These are phyloP conservation scores for Probosciger aterrimus DNA, from an alignment of 2,113 vertebrate genomes.

Conservation along the genomic window DNA sequence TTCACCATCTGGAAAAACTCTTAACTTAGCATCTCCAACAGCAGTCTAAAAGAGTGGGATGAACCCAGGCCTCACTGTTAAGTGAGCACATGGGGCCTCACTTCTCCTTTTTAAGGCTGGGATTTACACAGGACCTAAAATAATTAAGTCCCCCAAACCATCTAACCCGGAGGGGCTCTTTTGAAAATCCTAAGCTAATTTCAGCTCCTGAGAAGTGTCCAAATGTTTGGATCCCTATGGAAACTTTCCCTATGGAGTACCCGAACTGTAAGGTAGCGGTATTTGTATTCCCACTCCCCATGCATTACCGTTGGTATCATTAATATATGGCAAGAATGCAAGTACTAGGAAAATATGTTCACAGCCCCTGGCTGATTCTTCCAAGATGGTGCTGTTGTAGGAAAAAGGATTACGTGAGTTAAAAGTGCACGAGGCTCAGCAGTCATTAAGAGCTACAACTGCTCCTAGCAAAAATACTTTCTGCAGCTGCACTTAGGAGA, in stretches of 20 bases:
- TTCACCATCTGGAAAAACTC: background rate
- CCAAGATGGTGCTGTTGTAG: slow-evolving; percentile 70
- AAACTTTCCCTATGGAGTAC: slow-evolving; percentile 10
- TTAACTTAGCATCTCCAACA: background rate
- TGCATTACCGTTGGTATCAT: slow-evolving; percentile 27
- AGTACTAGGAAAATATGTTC: slow-evolving; percentile 70
- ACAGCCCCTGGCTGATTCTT: slow-evolving; percentile 39
- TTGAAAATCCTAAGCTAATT: slow-evolving; percentile 40
- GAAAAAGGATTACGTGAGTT: slow-evolving; percentile 74
- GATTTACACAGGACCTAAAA: background rate
- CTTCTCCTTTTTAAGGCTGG: slow-evolving; percentile 7
- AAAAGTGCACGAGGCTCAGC: slow-evolving; percentile 58
- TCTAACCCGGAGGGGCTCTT: background rate
- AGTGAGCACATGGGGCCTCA: background rate
- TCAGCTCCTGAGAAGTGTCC: slow-evolving; percentile 1
- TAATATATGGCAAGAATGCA: slow-evolving; percentile 66
- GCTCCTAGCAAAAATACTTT: slow-evolving; percentile 68
- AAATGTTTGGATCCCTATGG: slow-evolving; percentile 52
- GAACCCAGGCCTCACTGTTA: background rate
- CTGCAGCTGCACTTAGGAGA: slow-evolving; percentile 63
- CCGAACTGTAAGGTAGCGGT: background rate
- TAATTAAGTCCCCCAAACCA: slow-evolving; percentile 1
- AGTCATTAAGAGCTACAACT: slow-evolving; percentile 62
- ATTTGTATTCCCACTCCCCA: slow-evolving; percentile 28
- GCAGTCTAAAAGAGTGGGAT: background rate